These are phyloP conservation scores for Theodoxus fluviatilis DNA, from an alignment of 2,888 invertebrate species.

Conservation along the genomic window DNA sequence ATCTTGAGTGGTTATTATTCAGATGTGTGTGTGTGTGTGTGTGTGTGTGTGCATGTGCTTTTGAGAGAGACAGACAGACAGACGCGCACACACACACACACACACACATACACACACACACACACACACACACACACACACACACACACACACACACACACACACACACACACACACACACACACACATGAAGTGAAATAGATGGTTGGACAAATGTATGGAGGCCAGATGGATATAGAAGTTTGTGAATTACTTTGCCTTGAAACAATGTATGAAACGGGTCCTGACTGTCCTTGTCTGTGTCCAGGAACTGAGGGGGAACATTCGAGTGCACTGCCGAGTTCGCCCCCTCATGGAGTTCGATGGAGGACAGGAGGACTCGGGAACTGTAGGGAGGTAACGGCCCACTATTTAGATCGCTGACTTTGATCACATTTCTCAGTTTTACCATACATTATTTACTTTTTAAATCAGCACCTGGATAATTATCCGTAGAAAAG, in stretches of 20 bases:
- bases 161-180: conserved; percentile 15
- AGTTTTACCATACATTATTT: too few species aligned
- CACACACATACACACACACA: conserved; percentile 8
- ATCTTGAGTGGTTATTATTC: too few species aligned
- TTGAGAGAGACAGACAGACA: not conserved
- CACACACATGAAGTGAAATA: not conserved
- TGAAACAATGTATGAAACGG: too few species aligned
- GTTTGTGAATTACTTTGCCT: too few species aligned
- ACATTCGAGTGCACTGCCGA: conserved; percentile 58
- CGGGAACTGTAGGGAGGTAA: conserved; percentile 46
- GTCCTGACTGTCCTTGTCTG: too few species aligned
- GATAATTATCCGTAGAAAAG: too few species aligned
- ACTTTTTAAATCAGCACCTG: too few species aligned
- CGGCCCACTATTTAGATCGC: too few species aligned
- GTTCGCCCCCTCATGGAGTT: conserved; percentile 56
- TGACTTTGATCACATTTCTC: too few species aligned
- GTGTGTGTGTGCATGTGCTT: not conserved
- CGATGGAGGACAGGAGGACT: conserved; percentile 51
- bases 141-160: conserved; percentile 18
- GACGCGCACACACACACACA: not conserved
- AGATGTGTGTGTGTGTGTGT: conserved; percentile 10
- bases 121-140: conserved; percentile 13
- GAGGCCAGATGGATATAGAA: too few species aligned
- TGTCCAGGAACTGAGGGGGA: conserved; percentile 56
- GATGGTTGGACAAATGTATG: too few species aligned